Evolutionary conservation across 2,888 invertebrate species (phyloP), one percentile per base, ranked within the genome.

Genomic region (Argynnis bischoffii): DNA sequence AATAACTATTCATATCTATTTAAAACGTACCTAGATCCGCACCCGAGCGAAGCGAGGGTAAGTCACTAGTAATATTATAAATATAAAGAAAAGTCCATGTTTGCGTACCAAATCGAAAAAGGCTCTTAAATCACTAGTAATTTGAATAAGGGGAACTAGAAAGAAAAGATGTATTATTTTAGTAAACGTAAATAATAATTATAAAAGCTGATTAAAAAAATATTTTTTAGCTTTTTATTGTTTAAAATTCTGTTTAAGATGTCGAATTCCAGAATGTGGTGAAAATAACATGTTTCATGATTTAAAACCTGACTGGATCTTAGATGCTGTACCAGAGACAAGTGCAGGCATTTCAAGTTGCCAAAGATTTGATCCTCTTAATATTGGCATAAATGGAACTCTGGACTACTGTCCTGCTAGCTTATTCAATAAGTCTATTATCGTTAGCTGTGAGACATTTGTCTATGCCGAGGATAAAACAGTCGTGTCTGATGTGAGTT

Each of bases 181-280:
- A 26, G 26, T 4, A 41, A 13, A 41, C n/a, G 5, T 55, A 14
- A 15, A 31, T 31, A 55, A 14, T 15, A 4, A 31, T 31, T 6
- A 46, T 15, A 26, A 56, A 18, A 1, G 18, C 18, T 18, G 18
- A 18, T 18, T 18, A 18, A 18, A 14, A 6, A 18, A 16, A 14
- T 41, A 16, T 13, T 16, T 26, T 3, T 4, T 4, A 26, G 26
- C 26, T 13, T 56, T 18, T 21, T 8, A 15, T 56, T 16, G 15
- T 6, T 18, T 21, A 14, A 47, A 16, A 2, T 15, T 46, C 61
- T 14, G 11, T 63, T 72, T 2, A 71, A 94, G 94, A 76, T 94
- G 94, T 75, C 82, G 81, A 48, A 85, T 94, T 51, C 87, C 90
- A 1, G 93, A 93, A 78, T 94, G 94, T 74, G 94, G 84, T 0